Percentiles rank a stretch among this genome's conserved stretches.
phyloP scores from a whole-genome alignment of 1,140 invertebrate genomes.

The Maconellicoccus hirsutus region DNA sequence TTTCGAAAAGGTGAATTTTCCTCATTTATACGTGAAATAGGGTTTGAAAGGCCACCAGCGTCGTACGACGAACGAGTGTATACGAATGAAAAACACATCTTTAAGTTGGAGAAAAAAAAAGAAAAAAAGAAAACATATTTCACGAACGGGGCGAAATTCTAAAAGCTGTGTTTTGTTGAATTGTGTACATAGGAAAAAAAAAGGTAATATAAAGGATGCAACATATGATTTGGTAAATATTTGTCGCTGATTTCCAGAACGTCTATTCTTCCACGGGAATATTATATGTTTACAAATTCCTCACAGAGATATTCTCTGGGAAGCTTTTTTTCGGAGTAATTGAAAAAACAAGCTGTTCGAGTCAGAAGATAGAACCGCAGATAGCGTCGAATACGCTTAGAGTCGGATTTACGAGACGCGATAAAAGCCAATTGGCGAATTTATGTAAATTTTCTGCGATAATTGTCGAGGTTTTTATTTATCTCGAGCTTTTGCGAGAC shows the following conservation, averaged over 20 bases:
- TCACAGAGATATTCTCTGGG: not conserved
- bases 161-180: not conserved
- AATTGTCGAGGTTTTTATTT: no score
- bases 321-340: not conserved
- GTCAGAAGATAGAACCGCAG: not conserved
- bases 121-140: not conserved
- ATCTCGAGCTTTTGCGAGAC: no score
- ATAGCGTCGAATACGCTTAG: not conserved
- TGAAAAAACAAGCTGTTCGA: not conserved
- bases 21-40: no score
- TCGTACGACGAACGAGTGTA: no score
- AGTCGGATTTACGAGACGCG: not conserved
- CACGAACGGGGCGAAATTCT: no score
- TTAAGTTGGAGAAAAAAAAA: not conserved
- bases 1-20: no score
- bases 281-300: conserved; percentile 16
- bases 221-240: conserved; percentile 16
- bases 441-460: no score
- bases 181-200: not conserved
- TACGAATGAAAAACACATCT: no score
- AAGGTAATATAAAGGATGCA: not conserved
- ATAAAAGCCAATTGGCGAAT: not conserved
- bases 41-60: no score
- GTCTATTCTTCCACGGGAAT: not conserved
- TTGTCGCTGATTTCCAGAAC: not conserved